Evolutionary conservation across 2,888 invertebrate genomes (phyloP), one percentile per base, ranked within the genome.

Genomic region (Noctua fimbriata): DNA sequence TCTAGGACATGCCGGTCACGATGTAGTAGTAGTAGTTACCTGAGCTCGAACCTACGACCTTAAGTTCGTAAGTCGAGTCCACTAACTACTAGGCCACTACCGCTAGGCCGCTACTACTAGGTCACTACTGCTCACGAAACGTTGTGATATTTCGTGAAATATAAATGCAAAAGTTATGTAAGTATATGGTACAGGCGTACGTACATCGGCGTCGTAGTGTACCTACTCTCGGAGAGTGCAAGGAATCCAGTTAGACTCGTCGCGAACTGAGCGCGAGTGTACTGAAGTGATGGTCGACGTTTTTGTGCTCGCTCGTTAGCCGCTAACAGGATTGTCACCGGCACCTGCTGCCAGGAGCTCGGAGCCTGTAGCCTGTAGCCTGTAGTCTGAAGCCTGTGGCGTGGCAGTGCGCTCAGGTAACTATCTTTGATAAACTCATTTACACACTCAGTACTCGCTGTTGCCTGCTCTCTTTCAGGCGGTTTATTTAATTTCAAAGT

Each of bases 231-330:
- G 44, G 12, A 3, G 63, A 78, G n/a, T 21, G 65, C 65, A 32
- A 32, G 69, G 18, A 70, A 79, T 78, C 84, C n/a, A 21, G 65
- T 84, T 65, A 70, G 47, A 36, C 21, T 5, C n/a, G 49, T 16
- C 69, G 55, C n/a, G 21, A 52, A 32, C 9, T 41, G 52, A 66
- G 18, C 49, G 24, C 76, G 52, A 10, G 21, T 21, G 52, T 44
- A 44, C 24, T 18, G 12, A 28, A n/a, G 24, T 49, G 32, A 28
- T 12, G 44, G 36, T 55, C n/a, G 79, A 21, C 84, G 65, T 58
- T 49, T 65, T 65, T 28, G 69, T 69, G 79, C 49, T 58, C 65
- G 41, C 84, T 81, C 69, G 70, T 84, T 80, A 79, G 71, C 58
- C 41, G 58, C 70, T 18, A 78, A 84, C 36, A 36, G 80, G 81